phyloP scores from a whole-genome alignment of 2,113 vertebrate genomes.

The Phalacrocorax aristotelis region DNA sequence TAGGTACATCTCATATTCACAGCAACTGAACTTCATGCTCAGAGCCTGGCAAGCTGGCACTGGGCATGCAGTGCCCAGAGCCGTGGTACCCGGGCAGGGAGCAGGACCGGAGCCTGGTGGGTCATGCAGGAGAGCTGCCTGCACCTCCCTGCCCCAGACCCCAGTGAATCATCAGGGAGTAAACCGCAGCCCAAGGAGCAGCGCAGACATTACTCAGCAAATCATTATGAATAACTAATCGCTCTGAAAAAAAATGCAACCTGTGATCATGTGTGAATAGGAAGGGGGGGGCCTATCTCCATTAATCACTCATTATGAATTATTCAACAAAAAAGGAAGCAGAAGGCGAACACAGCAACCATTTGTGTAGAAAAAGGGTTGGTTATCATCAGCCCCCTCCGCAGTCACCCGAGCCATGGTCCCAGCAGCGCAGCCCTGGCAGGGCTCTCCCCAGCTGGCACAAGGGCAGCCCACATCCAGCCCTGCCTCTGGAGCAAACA shows the following conservation, averaged over 20 bases:
- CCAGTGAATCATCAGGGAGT: not conserved
- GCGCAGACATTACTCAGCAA: not conserved
- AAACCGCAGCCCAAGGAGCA: not conserved
- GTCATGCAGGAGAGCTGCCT: no score
- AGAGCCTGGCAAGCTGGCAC: not conserved
- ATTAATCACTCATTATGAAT: not conserved
- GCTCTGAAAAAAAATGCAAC: not conserved
- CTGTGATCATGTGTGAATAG: not conserved
- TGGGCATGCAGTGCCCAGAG: rapidly evolving
- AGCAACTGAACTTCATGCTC: rapidly evolving
- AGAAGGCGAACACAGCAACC: not conserved
- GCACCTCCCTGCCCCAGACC: not conserved
- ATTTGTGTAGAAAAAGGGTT: no score
- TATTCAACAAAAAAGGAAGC: not conserved
- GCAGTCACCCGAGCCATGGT: rapidly evolving
- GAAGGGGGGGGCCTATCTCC: not conserved
- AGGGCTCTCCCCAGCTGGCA: not conserved
- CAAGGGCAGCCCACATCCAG: rapidly evolving
- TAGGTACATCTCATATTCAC: not conserved
- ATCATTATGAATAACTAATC: not conserved
- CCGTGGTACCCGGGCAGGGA: not conserved
- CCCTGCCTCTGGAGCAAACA: not conserved
- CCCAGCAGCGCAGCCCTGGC: not conserved
- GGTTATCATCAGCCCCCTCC: not conserved
- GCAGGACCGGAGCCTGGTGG: no score